These are phyloP conservation scores for Schizotus pectinicornis DNA, from an alignment of 2,888 invertebrate species.

Conservation along the genomic window DNA sequence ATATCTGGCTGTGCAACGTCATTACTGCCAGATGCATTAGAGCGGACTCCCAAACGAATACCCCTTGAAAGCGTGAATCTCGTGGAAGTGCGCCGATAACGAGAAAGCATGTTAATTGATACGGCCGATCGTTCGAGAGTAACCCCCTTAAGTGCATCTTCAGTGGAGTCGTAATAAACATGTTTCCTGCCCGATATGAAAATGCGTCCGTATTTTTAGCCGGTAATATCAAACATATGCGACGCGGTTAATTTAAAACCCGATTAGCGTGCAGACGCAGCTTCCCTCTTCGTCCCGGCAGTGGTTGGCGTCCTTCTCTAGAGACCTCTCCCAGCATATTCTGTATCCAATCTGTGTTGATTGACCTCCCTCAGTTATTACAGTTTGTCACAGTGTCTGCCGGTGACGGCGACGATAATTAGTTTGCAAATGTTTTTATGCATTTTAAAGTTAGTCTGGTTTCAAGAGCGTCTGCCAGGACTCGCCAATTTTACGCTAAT, in stretches of 20 bases:
- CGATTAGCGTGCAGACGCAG: slow-evolving; percentile 34
- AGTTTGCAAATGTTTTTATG: slow-evolving; percentile 33
- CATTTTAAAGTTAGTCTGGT: slow-evolving; percentile 23
- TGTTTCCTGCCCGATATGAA: slow-evolving; percentile 29
- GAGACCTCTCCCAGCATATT: slow-evolving; percentile 32
- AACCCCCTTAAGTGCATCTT: slow-evolving; percentile 19
- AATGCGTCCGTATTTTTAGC: slow-evolving; percentile 33
- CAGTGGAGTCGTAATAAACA: slow-evolving; percentile 26
- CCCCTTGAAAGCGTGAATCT: background rate
- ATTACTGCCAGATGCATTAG: no score
- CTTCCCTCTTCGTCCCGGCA: slow-evolving; percentile 24
- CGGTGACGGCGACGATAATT: slow-evolving; percentile 43
- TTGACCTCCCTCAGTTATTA: slow-evolving; percentile 41
- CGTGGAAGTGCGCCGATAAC: slow-evolving; percentile 8
- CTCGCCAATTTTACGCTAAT: slow-evolving; percentile 30
- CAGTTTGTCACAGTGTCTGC: slow-evolving; percentile 36
- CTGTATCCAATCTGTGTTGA: slow-evolving; percentile 41
- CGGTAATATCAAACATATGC: slow-evolving; percentile 35
- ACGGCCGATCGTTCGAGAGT: slow-evolving; percentile 14
- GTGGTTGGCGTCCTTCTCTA: slow-evolving; percentile 24
- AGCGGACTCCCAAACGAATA: no score
- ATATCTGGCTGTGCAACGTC: no score
- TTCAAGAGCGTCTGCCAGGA: slow-evolving; percentile 19
- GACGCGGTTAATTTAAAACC: slow-evolving; percentile 40
- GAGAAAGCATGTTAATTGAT: slow-evolving; percentile 16